Base-by-base conservation (phyloP, 2,888 invertebrate genomes). In the Leucoma salicis region DNA sequence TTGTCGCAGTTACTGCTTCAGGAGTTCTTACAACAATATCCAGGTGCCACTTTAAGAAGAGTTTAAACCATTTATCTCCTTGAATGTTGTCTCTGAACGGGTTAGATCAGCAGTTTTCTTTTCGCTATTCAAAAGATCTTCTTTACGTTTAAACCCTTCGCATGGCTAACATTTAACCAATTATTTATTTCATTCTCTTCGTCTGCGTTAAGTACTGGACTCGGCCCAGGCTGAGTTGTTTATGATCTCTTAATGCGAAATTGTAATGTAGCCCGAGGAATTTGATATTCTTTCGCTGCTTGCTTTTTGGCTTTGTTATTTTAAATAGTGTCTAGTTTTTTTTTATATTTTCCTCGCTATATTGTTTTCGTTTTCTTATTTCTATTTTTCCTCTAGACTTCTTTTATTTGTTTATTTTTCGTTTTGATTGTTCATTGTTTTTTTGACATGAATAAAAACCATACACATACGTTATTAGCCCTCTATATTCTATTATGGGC, bases 1-100 rank as follows among this genome's bases (percentile, higher is more conserved):
- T 68, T 15, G 65, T 61, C 24, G 51, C 39, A 18, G 66, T 66
- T 13, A 66, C 62, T 25, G 49, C 46, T 46, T 66, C 61, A 32
- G 59, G 36, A 39, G 50, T 59, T 29, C 64, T 41, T 14, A 46
- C 31, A 35, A 39, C 35, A 29, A 65, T 41, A 12, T 56, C 37
- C 25, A 64, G 60, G 49, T 66, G 57, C 24, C 64, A 29, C 14
- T 45, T 31, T 14, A 63, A 34, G 44, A 66, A 59, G 13, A 46
- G 38, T 34, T 63, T 51, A 31, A 47, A 56, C 62, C 58, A 63
- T 24, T 52, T 47, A 24, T 63, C 51, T 3, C 63, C 63, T 4
- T 33, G 38, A 21, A 36, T 31, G 5, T 8, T 10, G 11, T 14
- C 16, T 14, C 15, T 31, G 31, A 14, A 14, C 15, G 14, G 14